Evolutionary conservation across 2,113 vertebrate genomes (phyloP).

Genomic region (Xiphophorus maculatus): DNA sequence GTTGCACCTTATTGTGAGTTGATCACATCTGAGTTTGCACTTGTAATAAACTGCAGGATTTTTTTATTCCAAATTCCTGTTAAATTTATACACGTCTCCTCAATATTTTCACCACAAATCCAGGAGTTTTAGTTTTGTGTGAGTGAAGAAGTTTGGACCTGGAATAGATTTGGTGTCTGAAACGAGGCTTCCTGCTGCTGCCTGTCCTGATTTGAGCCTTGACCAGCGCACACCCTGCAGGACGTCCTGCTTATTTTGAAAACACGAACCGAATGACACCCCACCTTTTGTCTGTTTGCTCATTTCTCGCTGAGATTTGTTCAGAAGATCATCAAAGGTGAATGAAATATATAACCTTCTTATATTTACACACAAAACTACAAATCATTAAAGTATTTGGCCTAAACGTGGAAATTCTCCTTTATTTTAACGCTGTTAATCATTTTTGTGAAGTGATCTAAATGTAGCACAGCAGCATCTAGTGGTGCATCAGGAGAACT

Average conservation of each 20-base stretch:
- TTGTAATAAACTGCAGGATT: not conserved
- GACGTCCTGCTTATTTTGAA: slow-evolving; percentile 56
- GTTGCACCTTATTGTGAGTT: slow-evolving; percentile 3
- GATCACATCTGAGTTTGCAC: not conserved
- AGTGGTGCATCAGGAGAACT: not conserved
- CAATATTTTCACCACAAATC: not conserved
- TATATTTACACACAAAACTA: no score
- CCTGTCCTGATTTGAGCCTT: slow-evolving; percentile 59
- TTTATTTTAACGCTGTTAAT: not conserved
- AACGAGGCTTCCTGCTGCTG: slow-evolving; percentile 27
- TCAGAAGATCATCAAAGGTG: not conserved
- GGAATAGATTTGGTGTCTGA: not conserved
- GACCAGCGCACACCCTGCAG: slow-evolving; percentile 58
- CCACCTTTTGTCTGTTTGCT: slow-evolving; percentile 30
- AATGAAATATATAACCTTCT: not conserved
- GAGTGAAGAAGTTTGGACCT: not conserved
- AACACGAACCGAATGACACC: slow-evolving; percentile 67
- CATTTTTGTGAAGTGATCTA: not conserved
- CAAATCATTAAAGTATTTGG: no score
- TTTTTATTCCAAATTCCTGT: not conserved
- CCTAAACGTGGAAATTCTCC: not conserved
- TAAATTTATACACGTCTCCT: not conserved
- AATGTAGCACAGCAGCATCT: not conserved
- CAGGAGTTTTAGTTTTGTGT: not conserved
- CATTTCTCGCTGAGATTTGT: slow-evolving; percentile 42